phyloP scores from a whole-genome alignment of 1,140 invertebrate genomes.

The Calliopsis andreniformis region DNA sequence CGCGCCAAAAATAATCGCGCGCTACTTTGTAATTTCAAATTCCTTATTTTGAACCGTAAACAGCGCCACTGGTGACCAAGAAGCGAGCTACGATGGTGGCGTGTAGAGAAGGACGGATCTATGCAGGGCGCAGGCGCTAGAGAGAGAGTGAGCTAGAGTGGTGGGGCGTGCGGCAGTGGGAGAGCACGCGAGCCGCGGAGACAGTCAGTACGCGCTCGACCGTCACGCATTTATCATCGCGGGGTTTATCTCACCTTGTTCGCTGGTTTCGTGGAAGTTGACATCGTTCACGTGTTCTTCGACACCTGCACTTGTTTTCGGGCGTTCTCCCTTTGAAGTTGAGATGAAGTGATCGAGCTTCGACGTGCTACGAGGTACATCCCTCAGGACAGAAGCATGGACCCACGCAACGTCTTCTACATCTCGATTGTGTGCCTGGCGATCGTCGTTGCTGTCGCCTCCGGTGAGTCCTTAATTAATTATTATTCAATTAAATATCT shows the following conservation, averaged over 20 bases:
- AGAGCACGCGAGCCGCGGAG: conserved; percentile 16
- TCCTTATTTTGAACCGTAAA: background rate
- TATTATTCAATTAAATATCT: too few species aligned
- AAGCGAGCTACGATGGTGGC: background rate
- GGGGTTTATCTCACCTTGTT: background rate
- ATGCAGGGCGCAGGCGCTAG: background rate
- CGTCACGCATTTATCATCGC: background rate
- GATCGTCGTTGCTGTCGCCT: conserved; percentile 15
- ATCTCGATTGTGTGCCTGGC: conserved; percentile 28
- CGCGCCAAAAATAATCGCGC: background rate
- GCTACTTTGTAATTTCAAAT: conserved; percentile 25
- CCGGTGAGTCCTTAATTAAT: conserved; percentile 13
- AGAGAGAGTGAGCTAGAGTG: background rate
- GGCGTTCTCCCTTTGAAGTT: background rate
- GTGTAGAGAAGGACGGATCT: background rate
- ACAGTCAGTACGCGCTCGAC: conserved; percentile 40
- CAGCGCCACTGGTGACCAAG: background rate
- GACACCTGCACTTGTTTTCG: background rate
- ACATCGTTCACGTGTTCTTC: conserved; percentile 23
- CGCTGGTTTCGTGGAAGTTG: background rate
- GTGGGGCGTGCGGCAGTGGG: conserved; percentile 10
- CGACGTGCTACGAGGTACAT: background rate
- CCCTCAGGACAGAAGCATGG: conserved; percentile 20
- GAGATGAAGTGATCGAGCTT: conserved; percentile 33
- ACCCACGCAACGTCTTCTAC: background rate